Base-by-base conservation (phyloP, 2,797 vertebrate genomes). In the Toxotes lorentzi region DNA sequence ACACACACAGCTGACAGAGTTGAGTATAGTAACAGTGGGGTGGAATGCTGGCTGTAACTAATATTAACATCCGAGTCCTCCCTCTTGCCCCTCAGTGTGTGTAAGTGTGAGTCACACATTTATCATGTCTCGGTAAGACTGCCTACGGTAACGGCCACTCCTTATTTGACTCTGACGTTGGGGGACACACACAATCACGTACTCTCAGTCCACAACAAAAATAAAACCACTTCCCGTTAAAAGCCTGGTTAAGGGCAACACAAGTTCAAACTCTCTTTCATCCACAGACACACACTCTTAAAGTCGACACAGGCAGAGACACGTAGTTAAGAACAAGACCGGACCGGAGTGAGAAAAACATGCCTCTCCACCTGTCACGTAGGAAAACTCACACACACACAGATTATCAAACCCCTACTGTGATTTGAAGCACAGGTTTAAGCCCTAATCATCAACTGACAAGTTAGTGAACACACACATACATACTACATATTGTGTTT, bases 41-140 rank as follows among this genome's bases (percentile, higher is more conserved):
- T 78, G 91, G 93, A 92, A 94, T 93, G 91, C 75, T 79, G 90
- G 80, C 89, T 85, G 91, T 45, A 73, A 91, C 94, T 95, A 96
- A 95, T 95, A 95, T 95, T 96, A 95, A 93, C 90, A 89, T 65
- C 87, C 77, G 24, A 83, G 88, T 89, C 80, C 90, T 86, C 84
- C 74, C 83, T 70, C 76, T 71, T 81, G 78, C 89, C 82, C 82
- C 70, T 86, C 45, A 72, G 80, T 73, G 85, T 88, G 84, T 76
- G 74, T 70, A 78, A 84, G 86, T 84, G 86, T 91, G 90, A 90
- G 72, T 93, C 92, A 94, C 90, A 88, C 79, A 89, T 90, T 88
- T 84, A 89, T 89, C 90, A 86, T 63, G 72, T 89, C 84, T 84
- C 57, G 30, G 56, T 77, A 47, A 73, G 79, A 51, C 69, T 59